These are phyloP conservation scores for Pseudolycoriella hygida DNA, from an alignment of 2,888 invertebrate species.

Conservation along the genomic window DNA sequence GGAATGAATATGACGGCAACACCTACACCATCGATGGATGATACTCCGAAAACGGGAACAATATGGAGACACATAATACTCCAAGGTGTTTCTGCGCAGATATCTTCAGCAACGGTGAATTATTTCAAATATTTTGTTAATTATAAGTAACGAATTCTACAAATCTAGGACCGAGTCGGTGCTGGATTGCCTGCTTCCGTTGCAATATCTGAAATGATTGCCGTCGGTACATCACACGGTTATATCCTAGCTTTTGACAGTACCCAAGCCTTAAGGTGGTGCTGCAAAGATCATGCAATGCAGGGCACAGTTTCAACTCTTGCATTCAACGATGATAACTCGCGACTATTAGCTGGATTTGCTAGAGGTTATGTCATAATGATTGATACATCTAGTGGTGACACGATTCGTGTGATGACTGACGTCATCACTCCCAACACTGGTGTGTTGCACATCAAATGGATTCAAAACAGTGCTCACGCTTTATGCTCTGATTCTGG, in stretches of 20 bases:
- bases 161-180: slow-evolving; percentile 59
- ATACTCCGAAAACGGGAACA: slow-evolving; percentile 31
- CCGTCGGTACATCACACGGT: slow-evolving; percentile 90
- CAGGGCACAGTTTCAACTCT: slow-evolving; percentile 68
- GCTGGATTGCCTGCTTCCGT: slow-evolving; percentile 78
- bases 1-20: slow-evolving; percentile 24
- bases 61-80: slow-evolving; percentile 63
- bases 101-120: slow-evolving; percentile 67
- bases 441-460: slow-evolving; percentile 53
- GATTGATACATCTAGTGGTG: slow-evolving; percentile 70
- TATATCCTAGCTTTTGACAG: slow-evolving; percentile 72
- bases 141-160: slow-evolving; percentile 6
- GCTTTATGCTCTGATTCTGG: slow-evolving; percentile 80
- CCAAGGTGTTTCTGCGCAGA: slow-evolving; percentile 77
- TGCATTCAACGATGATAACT: slow-evolving; percentile 73
- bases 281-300: slow-evolving; percentile 41
- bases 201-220: slow-evolving; percentile 61
- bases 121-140: slow-evolving; percentile 1
- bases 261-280: slow-evolving; percentile 81
- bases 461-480: slow-evolving; percentile 50
- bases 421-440: slow-evolving; percentile 73
- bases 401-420: slow-evolving; percentile 50
- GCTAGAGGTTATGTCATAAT: slow-evolving; percentile 75
- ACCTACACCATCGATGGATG: slow-evolving; percentile 27
- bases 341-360: slow-evolving; percentile 60